Percentiles rank a stretch among this genome's conserved stretches.
Evolutionary conservation across 2,888 invertebrate genomes (phyloP).

Genomic region (Cryptosula pallasiana): DNA sequence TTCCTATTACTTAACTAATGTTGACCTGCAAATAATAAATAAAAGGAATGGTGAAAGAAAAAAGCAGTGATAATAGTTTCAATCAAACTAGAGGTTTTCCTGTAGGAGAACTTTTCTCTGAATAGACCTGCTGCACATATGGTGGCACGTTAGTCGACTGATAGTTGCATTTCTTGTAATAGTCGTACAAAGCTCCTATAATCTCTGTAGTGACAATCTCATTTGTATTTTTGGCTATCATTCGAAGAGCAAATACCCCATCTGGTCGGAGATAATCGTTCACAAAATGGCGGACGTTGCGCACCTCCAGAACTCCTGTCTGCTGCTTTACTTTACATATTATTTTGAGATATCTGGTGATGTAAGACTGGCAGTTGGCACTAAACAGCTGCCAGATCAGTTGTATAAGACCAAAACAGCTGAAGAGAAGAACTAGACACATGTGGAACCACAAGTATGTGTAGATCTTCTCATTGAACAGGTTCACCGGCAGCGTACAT

Average conservation of each 20-base stretch:
- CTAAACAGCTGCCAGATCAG: slow-evolving; percentile 46
- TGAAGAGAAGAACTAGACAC: slow-evolving; percentile 53
- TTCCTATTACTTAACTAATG: too few relatives aligned
- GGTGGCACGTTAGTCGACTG: neutral
- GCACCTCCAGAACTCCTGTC: neutral
- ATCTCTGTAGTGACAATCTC: slow-evolving; percentile 18
- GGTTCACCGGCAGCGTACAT: slow-evolving; percentile 48
- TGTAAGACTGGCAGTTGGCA: slow-evolving; percentile 14
- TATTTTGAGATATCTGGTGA: slow-evolving; percentile 20
- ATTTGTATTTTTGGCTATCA: slow-evolving; percentile 16
- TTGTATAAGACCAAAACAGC: slow-evolving; percentile 52
- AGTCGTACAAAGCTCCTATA: slow-evolving; percentile 18
- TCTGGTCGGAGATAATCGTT: slow-evolving; percentile 1
- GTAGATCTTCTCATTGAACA: slow-evolving; percentile 46
- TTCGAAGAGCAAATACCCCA: slow-evolving; percentile 7
- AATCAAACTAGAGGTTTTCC: too few relatives aligned
- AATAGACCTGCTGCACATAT: neutral
- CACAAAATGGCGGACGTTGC: neutral
- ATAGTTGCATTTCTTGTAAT: slow-evolving; percentile 3
- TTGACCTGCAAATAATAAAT: too few relatives aligned
- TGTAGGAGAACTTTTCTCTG: too few relatives aligned
- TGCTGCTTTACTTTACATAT: slow-evolving; percentile 8
- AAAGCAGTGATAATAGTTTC: too few relatives aligned
- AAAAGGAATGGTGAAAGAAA: neutral
- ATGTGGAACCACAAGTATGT: slow-evolving; percentile 58